phyloP scores from a whole-genome alignment of 64 coral and sea anemone species.

The Montipora sp. region DNA sequence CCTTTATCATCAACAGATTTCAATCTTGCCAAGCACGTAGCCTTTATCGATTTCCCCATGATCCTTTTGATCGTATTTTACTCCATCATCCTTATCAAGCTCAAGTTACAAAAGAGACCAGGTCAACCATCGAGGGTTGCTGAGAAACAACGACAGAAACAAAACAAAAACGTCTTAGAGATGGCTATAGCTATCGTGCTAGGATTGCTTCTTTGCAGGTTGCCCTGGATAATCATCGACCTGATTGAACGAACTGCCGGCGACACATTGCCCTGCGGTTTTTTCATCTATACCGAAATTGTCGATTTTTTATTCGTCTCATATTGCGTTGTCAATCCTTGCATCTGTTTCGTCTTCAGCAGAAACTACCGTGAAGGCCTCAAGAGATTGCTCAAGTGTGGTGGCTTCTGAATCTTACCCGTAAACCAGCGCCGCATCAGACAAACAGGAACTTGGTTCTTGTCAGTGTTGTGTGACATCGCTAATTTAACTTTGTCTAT shows the following conservation, averaged over 20 bases:
- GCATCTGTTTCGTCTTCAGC: neutral
- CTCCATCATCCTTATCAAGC: conserved; percentile 3
- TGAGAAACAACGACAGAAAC: neutral
- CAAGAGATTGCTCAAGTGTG: neutral
- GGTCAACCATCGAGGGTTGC: neutral
- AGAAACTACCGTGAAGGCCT: neutral
- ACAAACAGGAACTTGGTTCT: too few species aligned
- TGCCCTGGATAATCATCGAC: neutral
- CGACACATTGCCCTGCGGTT: neutral
- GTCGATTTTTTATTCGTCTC: neutral
- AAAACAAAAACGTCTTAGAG: conserved; percentile 4
- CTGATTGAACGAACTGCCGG: neutral
- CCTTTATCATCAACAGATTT: neutral
- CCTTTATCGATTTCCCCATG: neutral
- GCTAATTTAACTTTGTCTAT: too few species aligned
- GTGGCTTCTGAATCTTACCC: too few species aligned
- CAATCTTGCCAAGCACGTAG: neutral
- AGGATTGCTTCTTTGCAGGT: conserved; percentile 10
- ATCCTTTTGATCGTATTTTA: conserved; percentile 8
- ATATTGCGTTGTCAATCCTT: neutral
- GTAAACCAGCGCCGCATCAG: too few species aligned
- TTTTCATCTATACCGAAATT: neutral
- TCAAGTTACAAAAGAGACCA: neutral
- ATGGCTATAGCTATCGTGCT: conserved; percentile 23
- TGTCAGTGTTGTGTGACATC: too few species aligned